phyloP scores from a whole-genome alignment of 1,140 invertebrate genomes.

The Gryon sp. region DNA sequence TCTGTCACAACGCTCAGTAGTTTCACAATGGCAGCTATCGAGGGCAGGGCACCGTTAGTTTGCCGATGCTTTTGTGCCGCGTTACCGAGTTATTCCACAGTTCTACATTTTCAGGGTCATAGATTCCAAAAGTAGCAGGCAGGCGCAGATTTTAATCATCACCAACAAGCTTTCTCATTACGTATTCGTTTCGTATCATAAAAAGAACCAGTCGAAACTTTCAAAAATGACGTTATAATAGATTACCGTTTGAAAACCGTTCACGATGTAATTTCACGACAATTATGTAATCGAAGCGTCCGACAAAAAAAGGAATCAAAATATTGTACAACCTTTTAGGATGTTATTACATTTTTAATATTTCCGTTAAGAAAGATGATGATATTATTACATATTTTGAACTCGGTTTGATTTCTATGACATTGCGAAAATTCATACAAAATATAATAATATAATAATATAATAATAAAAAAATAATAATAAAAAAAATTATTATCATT shows the following conservation, averaged over 20 bases:
- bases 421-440: no score
- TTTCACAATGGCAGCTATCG: constrained; percentile 78
- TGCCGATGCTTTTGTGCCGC: constrained; percentile 71
- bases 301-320: no score
- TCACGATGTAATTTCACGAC: constrained; percentile 31
- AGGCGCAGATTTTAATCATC: constrained; percentile 58
- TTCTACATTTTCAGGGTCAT: constrained; percentile 66
- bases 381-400: no score
- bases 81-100: constrained; percentile 69
- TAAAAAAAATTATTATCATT: no score
- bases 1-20: constrained; percentile 75
- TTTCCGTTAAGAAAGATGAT: no score
- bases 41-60: constrained; percentile 78
- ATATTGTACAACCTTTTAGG: no score
- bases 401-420: no score
- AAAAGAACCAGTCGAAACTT: constrained; percentile 44
- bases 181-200: constrained; percentile 50
- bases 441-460: no score
- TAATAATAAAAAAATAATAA: no score
- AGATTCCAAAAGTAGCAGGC: constrained; percentile 64
- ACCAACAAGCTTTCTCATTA: constrained; percentile 47
- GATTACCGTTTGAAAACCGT: constrained; percentile 32
- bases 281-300: no score
- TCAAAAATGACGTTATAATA: constrained; percentile 38
- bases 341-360: no score